Evolutionary conservation across 2,113 vertebrate species (phyloP).

Genomic region (Sylvietta virens): DNA sequence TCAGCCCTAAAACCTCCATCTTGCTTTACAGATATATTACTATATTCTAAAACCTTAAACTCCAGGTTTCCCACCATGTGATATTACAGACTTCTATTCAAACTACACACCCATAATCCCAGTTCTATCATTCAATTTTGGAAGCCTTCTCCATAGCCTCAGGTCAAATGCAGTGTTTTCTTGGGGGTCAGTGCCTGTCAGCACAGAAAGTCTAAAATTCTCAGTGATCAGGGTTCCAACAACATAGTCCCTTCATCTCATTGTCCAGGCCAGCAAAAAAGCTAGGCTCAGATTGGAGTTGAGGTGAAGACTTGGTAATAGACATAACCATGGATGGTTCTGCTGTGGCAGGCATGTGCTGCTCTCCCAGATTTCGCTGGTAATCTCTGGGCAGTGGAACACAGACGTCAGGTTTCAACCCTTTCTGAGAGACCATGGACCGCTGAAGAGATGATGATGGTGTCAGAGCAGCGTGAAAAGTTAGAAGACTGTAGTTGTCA

Average conservation of each 20-base stretch:
- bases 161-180: too few relatives aligned
- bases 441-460: background rate
- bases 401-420: constrained; percentile 27
- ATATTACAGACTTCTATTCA: too few relatives aligned
- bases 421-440: background rate
- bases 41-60: too few relatives aligned
- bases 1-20: too few relatives aligned
- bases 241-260: constrained; percentile 25
- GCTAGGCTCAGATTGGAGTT: background rate
- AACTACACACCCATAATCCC: too few relatives aligned
- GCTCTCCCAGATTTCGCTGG: background rate
- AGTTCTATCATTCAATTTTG: too few relatives aligned
- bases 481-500: constrained; percentile 37
- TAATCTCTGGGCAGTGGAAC: background rate
- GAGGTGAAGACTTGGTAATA: background rate
- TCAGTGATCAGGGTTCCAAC: too few relatives aligned
- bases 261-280: constrained; percentile 38
- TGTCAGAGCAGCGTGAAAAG: constrained; percentile 53
- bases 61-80: too few relatives aligned
- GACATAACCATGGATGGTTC: background rate
- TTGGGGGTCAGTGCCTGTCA: too few relatives aligned
- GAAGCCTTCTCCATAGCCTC: too few relatives aligned
- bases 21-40: too few relatives aligned
- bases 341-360: background rate
- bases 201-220: too few relatives aligned